Conservation (phyloP, 1,140 invertebrate species). For the honey bee (Apis mellifera) region Amel_HAv3.1 CM009932.2:6128501-6129000, state of each 20-base stretch:
- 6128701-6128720: slow-evolving; percentile 70
- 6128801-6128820: neutral
- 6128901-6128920: slow-evolving; percentile 71
- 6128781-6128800: slow-evolving; percentile 18
- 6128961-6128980: slow-evolving; percentile 70
- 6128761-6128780: slow-evolving; percentile 2
- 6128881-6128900: slow-evolving; percentile 67
- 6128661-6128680: slow-evolving; percentile 65
- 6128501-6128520: neutral
- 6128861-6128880: slow-evolving; percentile 73
- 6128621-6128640: slow-evolving; percentile 12
- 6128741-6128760: slow-evolving; percentile 3
- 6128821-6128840: neutral
- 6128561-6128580: slow-evolving; percentile 59
- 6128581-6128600: slow-evolving; percentile 43
- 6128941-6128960: slow-evolving; percentile 66
- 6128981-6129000: slow-evolving; percentile 52
- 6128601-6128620: slow-evolving; percentile 60
- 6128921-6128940: slow-evolving; percentile 69
- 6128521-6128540: slow-evolving; percentile 29
- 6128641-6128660: slow-evolving; percentile 26
- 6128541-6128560: slow-evolving; percentile 59
- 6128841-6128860: slow-evolving; percentile 60
- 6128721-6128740: slow-evolving; percentile 56
- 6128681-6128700: slow-evolving; percentile 71